Evolutionary conservation across 2,113 vertebrate species (phyloP).

Genomic region (Aegithalos caudatus): DNA sequence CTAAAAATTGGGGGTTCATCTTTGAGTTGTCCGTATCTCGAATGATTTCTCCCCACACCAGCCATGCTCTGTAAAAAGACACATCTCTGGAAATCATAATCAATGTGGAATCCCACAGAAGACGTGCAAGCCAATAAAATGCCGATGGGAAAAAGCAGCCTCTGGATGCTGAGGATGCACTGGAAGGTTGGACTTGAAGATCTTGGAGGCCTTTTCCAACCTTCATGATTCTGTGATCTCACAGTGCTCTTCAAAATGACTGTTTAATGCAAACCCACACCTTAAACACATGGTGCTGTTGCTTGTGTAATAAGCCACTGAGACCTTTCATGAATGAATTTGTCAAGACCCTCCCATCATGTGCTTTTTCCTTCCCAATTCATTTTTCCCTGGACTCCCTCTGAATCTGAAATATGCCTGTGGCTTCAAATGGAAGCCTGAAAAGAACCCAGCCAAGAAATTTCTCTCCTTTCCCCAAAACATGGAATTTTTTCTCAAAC

Average conservation of each 20-base stretch:
- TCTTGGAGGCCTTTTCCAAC: not conserved
- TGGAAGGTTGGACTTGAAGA: not conserved
- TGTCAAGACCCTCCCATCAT: not conserved
- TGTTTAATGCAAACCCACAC: not conserved
- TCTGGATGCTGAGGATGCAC: not conserved
- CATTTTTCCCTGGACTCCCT: not conserved
- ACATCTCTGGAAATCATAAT: fast-evolving
- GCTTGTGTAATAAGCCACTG: not conserved
- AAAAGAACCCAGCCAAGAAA: not conserved
- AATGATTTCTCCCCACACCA: not conserved
- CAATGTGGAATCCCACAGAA: fast-evolving
- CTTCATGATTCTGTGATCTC: not conserved
- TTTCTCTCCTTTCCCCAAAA: not conserved
- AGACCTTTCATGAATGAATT: not conserved
- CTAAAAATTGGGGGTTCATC: not conserved
- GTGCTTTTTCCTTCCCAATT: not conserved
- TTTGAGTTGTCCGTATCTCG: not conserved
- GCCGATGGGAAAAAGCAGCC: fast-evolving
- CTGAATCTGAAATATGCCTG: not conserved
- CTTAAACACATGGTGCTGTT: not conserved
- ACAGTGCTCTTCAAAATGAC: not conserved
- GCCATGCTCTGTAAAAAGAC: fast-evolving
- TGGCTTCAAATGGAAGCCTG: not conserved
- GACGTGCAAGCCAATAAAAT: fast-evolving
- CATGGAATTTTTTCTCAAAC: not conserved